Percentiles rank a stretch among this genome's conserved stretches.
These are phyloP conservation scores for Xylophagus ater DNA, from an alignment of 2,888 invertebrate species.

Conservation along the genomic window DNA sequence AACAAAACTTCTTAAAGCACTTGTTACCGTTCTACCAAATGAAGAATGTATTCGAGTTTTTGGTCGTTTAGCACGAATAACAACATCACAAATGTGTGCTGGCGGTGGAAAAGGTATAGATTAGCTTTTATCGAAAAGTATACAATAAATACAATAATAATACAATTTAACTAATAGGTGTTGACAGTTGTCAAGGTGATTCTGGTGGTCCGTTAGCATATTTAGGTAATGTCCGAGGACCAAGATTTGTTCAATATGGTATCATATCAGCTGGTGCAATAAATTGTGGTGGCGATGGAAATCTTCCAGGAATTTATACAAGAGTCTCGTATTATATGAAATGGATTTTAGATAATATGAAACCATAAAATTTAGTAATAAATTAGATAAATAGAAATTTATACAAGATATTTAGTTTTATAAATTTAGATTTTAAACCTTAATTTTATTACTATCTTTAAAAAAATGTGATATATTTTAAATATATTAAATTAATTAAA, in stretches of 20 bases:
- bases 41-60: constrained; percentile 32
- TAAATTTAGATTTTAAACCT: too few species aligned
- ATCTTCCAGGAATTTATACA: constrained; percentile 46
- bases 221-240: constrained; percentile 11
- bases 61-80: constrained; percentile 20
- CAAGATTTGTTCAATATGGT: constrained; percentile 38
- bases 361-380: too few species aligned
- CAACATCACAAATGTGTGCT: constrained; percentile 43
- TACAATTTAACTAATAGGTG: too few species aligned
- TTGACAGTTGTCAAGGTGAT: constrained; percentile 19
- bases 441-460: too few species aligned
- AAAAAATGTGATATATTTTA: too few species aligned
- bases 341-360: constrained; percentile 36
- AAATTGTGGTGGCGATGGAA: constrained; percentile 41
- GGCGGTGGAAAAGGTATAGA: constrained; percentile 39
- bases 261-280: constrained; percentile 52
- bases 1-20: constrained; percentile 30
- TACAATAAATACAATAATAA: too few species aligned
- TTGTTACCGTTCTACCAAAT: constrained; percentile 28
- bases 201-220: constrained; percentile 23
- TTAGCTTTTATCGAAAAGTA: too few species aligned
- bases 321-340: constrained; percentile 42
- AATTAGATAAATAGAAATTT: too few species aligned
- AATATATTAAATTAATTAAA: too few species aligned
- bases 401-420: too few species aligned